These are phyloP conservation scores for Toxostoma redivivum DNA, from an alignment of 2,113 vertebrate species.

Conservation along the genomic window DNA sequence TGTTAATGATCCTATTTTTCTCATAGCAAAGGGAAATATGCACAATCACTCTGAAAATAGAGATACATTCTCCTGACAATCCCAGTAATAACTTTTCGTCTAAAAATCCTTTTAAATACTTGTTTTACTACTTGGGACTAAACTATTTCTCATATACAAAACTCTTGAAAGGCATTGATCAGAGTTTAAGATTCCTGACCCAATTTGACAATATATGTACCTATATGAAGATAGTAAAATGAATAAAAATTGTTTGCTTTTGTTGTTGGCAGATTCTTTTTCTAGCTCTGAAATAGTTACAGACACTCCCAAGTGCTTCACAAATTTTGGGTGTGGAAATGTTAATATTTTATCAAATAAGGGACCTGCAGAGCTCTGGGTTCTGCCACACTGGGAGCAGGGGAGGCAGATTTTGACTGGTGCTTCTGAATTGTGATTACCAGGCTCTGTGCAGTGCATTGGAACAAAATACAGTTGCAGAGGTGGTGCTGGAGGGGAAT, in stretches of 20 bases:
- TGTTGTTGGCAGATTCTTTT: not conserved
- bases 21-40: not conserved
- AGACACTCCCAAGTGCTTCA: not conserved
- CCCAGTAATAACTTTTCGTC: not conserved
- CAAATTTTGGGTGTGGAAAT: not conserved
- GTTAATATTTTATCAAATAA: not conserved
- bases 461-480: not conserved
- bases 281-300: fast-evolving
- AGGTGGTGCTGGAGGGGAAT: not conserved
- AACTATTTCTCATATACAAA: not conserved
- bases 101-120: not conserved
- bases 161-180: not conserved
- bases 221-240: not conserved
- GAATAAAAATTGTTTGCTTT: not conserved
- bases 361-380: not conserved
- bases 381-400: not conserved
- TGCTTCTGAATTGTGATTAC: not conserved
- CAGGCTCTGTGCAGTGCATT: not conserved
- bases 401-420: not conserved
- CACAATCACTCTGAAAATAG: constrained; percentile 20
- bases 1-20: constrained; percentile 42
- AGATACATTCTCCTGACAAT: not conserved
- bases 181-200: not conserved
- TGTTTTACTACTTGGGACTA: not conserved
- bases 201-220: not conserved